These are phyloP conservation scores for Sphaeramia orbicularis DNA, from an alignment of 2,797 vertebrate species.

Conservation along the genomic window DNA sequence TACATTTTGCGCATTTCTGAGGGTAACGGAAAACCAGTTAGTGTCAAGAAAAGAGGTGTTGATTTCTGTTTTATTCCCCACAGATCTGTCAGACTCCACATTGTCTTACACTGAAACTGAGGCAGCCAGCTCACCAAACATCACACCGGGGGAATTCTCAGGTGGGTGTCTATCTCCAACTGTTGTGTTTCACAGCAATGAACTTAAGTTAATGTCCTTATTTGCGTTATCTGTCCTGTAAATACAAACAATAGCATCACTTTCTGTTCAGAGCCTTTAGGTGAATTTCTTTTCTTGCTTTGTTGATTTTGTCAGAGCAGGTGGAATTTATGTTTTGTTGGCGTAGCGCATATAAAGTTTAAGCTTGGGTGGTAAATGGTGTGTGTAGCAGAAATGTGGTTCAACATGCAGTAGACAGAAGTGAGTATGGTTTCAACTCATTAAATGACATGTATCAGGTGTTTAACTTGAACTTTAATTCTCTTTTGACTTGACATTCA, in stretches of 20 bases:
- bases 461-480: conserved; percentile 4
- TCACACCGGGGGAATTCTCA: conserved; percentile 95
- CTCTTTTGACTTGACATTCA: conserved; percentile 1
- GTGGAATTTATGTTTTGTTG: background rate
- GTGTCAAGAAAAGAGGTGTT: conserved; percentile 23
- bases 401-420: background rate
- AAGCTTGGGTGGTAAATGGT: conserved; percentile 10
- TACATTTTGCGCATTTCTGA: too few species aligned
- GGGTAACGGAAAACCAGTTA: too few species aligned
- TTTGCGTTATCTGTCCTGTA: conserved; percentile 8
- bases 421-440: conserved; percentile 2
- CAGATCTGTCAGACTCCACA: conserved; percentile 98
- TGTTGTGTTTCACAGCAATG: conserved; percentile 16
- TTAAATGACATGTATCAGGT: conserved; percentile 2
- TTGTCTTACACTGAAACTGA: conserved; percentile 99
- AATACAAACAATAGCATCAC: conserved; percentile 15
- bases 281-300: background rate
- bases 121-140: conserved; percentile 93
- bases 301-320: background rate
- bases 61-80: conserved; percentile 54
- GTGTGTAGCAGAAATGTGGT: conserved; percentile 3
- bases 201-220: conserved; percentile 23
- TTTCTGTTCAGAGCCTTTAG: conserved; percentile 6
- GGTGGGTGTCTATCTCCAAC: conserved; percentile 84
- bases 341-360: background rate